phyloP scores from a whole-genome alignment of 2,113 vertebrate genomes.

The Chaetodon auriga region DNA sequence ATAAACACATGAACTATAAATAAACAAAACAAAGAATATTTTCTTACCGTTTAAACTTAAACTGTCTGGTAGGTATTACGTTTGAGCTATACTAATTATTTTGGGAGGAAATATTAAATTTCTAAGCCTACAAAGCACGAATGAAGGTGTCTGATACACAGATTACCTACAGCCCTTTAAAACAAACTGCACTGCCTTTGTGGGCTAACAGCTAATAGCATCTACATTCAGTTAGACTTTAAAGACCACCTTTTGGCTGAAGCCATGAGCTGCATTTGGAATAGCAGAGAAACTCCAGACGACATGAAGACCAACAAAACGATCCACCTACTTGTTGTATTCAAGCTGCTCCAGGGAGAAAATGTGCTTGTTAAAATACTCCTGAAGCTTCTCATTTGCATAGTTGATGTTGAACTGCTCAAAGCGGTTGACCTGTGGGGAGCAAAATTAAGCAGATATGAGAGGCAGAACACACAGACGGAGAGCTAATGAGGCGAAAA shows the following conservation, averaged over 20 bases:
- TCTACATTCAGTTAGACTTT: background rate
- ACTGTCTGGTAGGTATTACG: no score
- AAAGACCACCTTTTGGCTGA: background rate
- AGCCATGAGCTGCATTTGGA: no score
- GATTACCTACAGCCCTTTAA: background rate
- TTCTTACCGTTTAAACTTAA: no score
- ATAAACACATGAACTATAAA: no score
- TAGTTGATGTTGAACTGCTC: conserved; percentile 99
- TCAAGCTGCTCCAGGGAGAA: conserved; percentile 98
- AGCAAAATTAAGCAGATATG: background rate
- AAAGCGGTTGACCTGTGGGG: conserved; percentile 92
- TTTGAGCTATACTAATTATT: background rate
- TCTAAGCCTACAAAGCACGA: background rate
- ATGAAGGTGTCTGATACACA: background rate
- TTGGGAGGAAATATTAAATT: background rate
- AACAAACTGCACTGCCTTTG: no score
- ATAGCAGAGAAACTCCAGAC: no score
- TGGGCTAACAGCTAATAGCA: background rate
- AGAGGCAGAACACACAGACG: background rate
- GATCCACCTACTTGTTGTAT: conserved; percentile 91
- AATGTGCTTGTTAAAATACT: conserved; percentile 99
- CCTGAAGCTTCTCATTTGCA: conserved; percentile 99
- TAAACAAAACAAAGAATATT: no score
- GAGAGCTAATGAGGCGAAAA: conserved; percentile 2
- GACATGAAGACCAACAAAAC: background rate